Evolutionary conservation across 2,113 vertebrate species (phyloP).

Genomic region (Mohoua ochrocephala): DNA sequence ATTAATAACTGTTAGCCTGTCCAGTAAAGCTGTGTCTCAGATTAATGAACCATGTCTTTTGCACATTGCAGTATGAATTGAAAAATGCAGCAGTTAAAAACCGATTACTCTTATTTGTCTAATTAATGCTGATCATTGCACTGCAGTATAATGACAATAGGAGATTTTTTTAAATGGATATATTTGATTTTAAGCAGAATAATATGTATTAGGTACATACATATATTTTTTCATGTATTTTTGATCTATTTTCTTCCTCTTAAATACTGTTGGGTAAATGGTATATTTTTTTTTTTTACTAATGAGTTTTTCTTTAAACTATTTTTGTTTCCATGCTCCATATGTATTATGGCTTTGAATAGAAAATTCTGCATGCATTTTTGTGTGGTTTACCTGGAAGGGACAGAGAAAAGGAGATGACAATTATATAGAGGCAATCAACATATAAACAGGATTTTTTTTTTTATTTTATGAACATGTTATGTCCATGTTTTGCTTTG

Average conservation of each 20-base stretch:
- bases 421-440: not conserved
- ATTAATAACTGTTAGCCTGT: slow-evolving; percentile 31
- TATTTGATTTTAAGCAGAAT: not conserved
- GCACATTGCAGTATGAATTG: not conserved
- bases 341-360: not conserved
- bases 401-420: not conserved
- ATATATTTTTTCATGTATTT: not conserved
- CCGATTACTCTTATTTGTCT: not conserved
- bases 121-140: not conserved
- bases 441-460: not conserved
- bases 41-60: not conserved
- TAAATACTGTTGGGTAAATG: not conserved
- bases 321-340: not conserved
- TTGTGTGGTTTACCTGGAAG: not conserved
- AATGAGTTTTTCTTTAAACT: not conserved
- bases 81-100: not conserved
- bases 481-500: not conserved
- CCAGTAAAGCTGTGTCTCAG: not conserved
- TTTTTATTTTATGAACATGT: not conserved
- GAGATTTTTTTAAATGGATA: not conserved
- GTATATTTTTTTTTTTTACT: not conserved
- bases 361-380: not conserved
- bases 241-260: not conserved
- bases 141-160: not conserved
- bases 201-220: not conserved